These are phyloP conservation scores for Crotalus adamanteus DNA, from an alignment of 2,797 vertebrate genomes.

Conservation along the genomic window DNA sequence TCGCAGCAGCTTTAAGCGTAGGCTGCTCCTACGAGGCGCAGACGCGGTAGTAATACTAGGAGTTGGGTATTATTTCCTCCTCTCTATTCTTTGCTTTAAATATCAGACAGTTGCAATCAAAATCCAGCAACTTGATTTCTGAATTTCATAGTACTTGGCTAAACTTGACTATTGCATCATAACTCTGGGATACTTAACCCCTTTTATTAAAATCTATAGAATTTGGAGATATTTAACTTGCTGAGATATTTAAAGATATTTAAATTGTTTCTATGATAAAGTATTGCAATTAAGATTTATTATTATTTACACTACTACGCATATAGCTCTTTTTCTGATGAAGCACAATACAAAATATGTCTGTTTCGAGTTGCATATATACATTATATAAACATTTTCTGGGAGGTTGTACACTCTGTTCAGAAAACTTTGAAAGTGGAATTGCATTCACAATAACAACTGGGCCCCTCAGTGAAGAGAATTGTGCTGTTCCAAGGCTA, in stretches of 20 bases:
- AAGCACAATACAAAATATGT: neutral
- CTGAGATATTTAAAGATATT: neutral
- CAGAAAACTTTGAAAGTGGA: neutral
- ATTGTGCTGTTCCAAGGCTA: neutral
- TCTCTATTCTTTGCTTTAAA: neutral
- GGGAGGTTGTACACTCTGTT: accelerated
- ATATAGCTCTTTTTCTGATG: neutral
- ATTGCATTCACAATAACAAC: neutral
- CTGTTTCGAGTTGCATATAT: accelerated
- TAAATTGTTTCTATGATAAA: neutral
- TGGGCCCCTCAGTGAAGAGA: neutral
- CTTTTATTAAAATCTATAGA: neutral
- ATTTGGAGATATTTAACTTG: neutral
- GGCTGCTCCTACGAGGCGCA: neutral
- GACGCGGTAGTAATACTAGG: neutral
- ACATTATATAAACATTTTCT: accelerated
- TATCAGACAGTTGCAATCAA: neutral
- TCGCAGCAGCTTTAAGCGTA: no score
- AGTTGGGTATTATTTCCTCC: neutral
- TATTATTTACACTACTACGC: neutral
- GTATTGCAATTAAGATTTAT: neutral
- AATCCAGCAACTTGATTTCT: neutral
- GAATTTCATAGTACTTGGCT: neutral
- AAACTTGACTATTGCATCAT: neutral
- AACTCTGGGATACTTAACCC: neutral